Evolutionary conservation across 1,140 invertebrate species (phyloP).

Genomic region (Antheraea pernyi): DNA sequence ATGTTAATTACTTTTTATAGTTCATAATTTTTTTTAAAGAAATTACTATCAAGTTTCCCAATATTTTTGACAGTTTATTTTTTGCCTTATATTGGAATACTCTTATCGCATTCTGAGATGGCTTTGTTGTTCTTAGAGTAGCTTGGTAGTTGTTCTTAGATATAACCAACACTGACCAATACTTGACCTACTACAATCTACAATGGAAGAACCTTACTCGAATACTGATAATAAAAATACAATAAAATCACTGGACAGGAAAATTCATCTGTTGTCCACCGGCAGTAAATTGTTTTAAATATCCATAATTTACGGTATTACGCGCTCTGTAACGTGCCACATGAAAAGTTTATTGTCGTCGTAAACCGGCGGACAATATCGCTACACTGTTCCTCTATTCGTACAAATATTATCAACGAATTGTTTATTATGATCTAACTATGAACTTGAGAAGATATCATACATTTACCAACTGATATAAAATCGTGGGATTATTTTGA

Average conservation of each 20-base stretch:
- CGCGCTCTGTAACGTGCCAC: conserved; percentile 31
- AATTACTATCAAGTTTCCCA: no score
- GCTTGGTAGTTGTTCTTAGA: no score
- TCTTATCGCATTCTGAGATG: no score
- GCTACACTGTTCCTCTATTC: conserved; percentile 6
- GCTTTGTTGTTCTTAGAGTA: no score
- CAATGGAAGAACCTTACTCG: neutral
- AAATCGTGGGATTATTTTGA: no score
- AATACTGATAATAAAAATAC: neutral
- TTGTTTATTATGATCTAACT: no score
- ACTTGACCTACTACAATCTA: neutral
- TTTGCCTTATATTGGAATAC: no score
- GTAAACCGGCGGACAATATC: conserved; percentile 37
- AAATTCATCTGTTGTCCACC: conserved; percentile 2
- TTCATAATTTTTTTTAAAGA: no score
- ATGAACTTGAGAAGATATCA: no score
- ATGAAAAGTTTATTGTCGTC: conserved; percentile 40
- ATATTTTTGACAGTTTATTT: no score
- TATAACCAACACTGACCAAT: neutral
- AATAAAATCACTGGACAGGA: neutral
- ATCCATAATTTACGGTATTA: conserved; percentile 35
- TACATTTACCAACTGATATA: no score
- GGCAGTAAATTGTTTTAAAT: conserved; percentile 21
- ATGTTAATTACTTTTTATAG: no score
- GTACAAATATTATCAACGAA: neutral